Base-by-base conservation (phyloP, 2,113 vertebrate genomes). In the Papio anubis region DNA sequence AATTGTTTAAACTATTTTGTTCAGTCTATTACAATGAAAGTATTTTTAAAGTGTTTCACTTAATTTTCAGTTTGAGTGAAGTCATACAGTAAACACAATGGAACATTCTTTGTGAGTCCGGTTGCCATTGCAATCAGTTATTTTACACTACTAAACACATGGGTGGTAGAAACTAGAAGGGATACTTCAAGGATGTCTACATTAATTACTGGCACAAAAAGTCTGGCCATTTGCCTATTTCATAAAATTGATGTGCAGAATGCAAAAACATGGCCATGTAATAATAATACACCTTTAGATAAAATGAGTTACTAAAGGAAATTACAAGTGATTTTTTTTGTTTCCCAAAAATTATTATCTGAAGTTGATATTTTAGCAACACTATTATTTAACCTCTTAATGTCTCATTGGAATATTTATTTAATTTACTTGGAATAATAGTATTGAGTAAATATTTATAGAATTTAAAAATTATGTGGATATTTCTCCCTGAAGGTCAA, bases 1-100 rank as follows among this genome's bases (percentile, higher is more conserved):
- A 89, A 68, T 50, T 75, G 85, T 27, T 93, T 82, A 52, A 80
- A 48, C 4, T 88, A 55, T 48, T 92, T 96, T 80, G 92, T 89
- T 86, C 45, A n/a, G 38, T 52, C 6, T 38, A 13, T n/a, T 70
- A 35, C 90, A 59, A 48, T 68, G 8, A 43, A 76, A 52, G 43
- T 59, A 59, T 90, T 87, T 95, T 73, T 90, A 27, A 93, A 64
- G 38, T 68, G 8, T 95, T 93, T 61, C 90, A 40, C 2, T 32
- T 66, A 48, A 59, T 80, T 92, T 81, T 2, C 7, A 59, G 20
- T 21, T 66, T 76, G 35, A 81, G 48, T 70, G 75, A 88, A 64
- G 20, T 25, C 40, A 32, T 43, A 64, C 12, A 66, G 25, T 17
- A 93, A 64, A 57, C n/a, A 90, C 20, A 45, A 90, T 61, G 76